Evolutionary conservation across 30 jellyfish, hydroid and myxozoan species (phyloP).

Genomic region (Mastigias papua): DNA sequence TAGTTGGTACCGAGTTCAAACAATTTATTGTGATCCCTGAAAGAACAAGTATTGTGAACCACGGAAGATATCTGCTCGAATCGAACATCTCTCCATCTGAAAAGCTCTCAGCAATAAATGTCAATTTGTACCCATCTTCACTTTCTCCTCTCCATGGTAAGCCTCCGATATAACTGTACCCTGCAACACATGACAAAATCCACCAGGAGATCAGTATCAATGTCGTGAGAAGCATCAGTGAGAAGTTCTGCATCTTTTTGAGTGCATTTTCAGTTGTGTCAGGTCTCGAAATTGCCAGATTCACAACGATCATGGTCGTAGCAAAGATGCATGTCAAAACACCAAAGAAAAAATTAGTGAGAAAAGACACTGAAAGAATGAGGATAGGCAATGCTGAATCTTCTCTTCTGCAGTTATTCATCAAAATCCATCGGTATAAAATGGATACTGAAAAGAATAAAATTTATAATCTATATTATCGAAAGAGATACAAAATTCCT

Average conservation of each 20-base stretch:
- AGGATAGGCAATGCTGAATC: conserved; percentile 25
- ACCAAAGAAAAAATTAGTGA: conserved; percentile 81
- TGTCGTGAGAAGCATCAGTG: conserved; percentile 6
- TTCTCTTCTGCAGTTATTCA: not conserved
- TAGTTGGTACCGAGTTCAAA: conserved; percentile 9
- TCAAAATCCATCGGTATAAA: conserved; percentile 35
- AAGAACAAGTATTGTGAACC: conserved; percentile 80
- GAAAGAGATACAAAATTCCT: conserved; percentile 7
- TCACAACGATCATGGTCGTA: conserved; percentile 35
- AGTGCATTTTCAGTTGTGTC: not conserved
- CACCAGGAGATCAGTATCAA: conserved; percentile 83
- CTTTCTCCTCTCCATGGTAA: conserved; percentile 82
- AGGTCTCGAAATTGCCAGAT: not conserved
- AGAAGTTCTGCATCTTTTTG: conserved; percentile 12
- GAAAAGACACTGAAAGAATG: conserved; percentile 50
- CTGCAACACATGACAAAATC: conserved; percentile 70
- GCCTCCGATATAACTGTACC: conserved; percentile 74
- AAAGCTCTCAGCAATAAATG: conserved; percentile 26
- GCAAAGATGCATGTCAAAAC: conserved; percentile 65
- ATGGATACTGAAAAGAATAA: conserved; percentile 22
- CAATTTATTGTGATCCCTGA: conserved; percentile 57
- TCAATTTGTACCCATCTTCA: conserved; percentile 67
- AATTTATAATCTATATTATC: not conserved
- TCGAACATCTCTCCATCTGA: conserved; percentile 87
- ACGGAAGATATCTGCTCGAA: conserved; percentile 56